A percentile compares a stretch with the other conserved stretches of the same genome.
Conservation (phyloP, 2,888 invertebrate genomes). For the Geophilus truncorum region DNA sequence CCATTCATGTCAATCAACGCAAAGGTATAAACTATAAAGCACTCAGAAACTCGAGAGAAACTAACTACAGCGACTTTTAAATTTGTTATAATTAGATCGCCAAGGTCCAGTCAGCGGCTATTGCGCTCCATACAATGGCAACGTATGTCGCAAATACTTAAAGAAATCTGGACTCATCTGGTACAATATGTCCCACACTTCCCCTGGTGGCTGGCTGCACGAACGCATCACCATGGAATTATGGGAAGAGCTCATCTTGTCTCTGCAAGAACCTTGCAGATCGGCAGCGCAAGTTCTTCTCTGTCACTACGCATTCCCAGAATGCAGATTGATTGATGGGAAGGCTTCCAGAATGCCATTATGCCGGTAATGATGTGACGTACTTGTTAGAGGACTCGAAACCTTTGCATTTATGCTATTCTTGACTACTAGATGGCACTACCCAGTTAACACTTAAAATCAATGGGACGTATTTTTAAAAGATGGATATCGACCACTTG, state of each 20-base stretch:
- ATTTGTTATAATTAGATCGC: conserved; percentile 28
- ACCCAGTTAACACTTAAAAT: too few relatives aligned
- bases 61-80: too few relatives aligned
- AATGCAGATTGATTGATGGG: conserved; percentile 64
- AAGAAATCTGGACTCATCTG: conserved; percentile 63
- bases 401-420: too few relatives aligned
- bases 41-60: too few relatives aligned
- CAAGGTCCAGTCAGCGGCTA: conserved; percentile 55
- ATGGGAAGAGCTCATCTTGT: conserved; percentile 79
- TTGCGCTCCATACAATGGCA: conserved; percentile 82
- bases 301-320: conserved; percentile 88
- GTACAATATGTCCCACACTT: conserved; percentile 64
- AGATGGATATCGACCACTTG: too few relatives aligned
- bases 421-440: too few relatives aligned
- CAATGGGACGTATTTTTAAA: too few relatives aligned
- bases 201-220: conserved; percentile 67
- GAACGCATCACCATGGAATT: conserved; percentile 76
- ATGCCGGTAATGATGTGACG: conserved; percentile 54
- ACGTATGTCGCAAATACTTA: conserved; percentile 60
- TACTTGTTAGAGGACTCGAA: too few relatives aligned
- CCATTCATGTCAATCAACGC: conserved; percentile 39
- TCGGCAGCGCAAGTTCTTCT: conserved; percentile 80
- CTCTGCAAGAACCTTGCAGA: conserved; percentile 74
- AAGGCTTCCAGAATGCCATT: conserved; percentile 67
- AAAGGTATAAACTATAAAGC: too few relatives aligned